A percentile compares a stretch with the other conserved stretches of the same genome.
These are phyloP conservation scores for Lasiommata megera DNA, from an alignment of 2,888 invertebrate genomes.

Conservation along the genomic window DNA sequence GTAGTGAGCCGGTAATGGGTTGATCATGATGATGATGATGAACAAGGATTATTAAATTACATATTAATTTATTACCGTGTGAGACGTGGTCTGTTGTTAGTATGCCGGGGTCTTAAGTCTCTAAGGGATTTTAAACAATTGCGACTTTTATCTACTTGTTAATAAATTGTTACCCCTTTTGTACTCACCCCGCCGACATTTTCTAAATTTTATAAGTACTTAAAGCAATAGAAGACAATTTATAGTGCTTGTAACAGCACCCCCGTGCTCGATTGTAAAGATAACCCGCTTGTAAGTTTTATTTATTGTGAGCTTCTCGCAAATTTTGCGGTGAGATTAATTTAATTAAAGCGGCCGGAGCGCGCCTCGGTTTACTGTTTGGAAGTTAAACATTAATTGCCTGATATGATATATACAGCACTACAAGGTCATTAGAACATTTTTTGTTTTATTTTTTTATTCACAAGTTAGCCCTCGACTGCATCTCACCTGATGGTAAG, in stretches of 20 bases:
- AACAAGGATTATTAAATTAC: too few relatives aligned
- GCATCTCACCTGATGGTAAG: too few relatives aligned
- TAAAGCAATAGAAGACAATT: slow-evolving; percentile 28
- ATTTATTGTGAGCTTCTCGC: slow-evolving; percentile 25
- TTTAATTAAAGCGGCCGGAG: slow-evolving; percentile 24
- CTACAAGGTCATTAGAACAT: too few relatives aligned
- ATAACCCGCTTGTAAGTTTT: slow-evolving; percentile 20
- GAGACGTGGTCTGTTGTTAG: neutral
- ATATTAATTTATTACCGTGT: too few relatives aligned
- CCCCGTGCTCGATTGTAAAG: slow-evolving; percentile 16
- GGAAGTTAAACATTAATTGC: slow-evolving; percentile 2
- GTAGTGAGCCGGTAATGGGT: too few relatives aligned
- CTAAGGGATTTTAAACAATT: slow-evolving; percentile 6
- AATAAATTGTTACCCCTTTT: slow-evolving; percentile 16
- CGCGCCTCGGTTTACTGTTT: slow-evolving; percentile 5
- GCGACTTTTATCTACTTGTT: slow-evolving; percentile 13
- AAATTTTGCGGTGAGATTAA: slow-evolving; percentile 19
- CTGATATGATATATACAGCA: neutral
- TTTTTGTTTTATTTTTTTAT: too few relatives aligned
- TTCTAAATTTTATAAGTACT: slow-evolving; percentile 24
- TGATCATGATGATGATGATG: too few relatives aligned
- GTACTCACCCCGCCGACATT: slow-evolving; percentile 14
- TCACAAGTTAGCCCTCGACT: too few relatives aligned
- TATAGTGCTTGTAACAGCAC: slow-evolving; percentile 26
- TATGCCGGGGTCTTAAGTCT: neutral